Evolutionary conservation across 2,888 invertebrate genomes (phyloP).

Genomic region (Epinotia ramella): DNA sequence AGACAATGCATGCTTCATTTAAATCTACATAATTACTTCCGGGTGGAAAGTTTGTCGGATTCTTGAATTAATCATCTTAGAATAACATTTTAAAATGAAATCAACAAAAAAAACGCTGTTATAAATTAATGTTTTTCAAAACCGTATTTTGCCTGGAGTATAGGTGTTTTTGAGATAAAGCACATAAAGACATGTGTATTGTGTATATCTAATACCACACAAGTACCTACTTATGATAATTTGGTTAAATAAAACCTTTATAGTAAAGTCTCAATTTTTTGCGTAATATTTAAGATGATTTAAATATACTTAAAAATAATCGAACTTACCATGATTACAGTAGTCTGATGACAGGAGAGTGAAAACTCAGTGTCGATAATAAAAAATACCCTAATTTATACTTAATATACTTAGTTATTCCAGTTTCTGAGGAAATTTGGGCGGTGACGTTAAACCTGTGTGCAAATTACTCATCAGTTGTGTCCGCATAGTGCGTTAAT

Average conservation of each 20-base stretch:
- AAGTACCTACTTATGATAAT: neutral
- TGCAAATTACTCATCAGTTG: constrained; percentile 12
- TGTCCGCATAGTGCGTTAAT: neutral
- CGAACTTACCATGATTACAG: constrained; percentile 34
- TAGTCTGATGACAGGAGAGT: neutral
- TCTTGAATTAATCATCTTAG: no score
- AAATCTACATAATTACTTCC: no score
- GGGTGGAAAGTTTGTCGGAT: no score
- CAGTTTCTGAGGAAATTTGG: constrained; percentile 31
- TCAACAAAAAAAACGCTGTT: no score
- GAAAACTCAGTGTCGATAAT: constrained; percentile 13
- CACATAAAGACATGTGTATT: neutral
- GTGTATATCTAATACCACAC: neutral
- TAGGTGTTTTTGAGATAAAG: neutral
- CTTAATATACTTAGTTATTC: neutral
- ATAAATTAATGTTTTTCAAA: no score
- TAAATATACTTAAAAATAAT: neutral
- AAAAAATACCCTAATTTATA: constrained; percentile 25
- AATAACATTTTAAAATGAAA: no score
- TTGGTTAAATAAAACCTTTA: neutral
- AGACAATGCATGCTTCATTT: no score
- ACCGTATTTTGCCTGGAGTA: no score
- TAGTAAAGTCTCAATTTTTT: neutral
- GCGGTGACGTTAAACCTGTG: constrained; percentile 15
- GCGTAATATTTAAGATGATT: neutral